Conservation (phyloP, 1,140 invertebrate genomes). For the Maniola jurtina region DNA sequence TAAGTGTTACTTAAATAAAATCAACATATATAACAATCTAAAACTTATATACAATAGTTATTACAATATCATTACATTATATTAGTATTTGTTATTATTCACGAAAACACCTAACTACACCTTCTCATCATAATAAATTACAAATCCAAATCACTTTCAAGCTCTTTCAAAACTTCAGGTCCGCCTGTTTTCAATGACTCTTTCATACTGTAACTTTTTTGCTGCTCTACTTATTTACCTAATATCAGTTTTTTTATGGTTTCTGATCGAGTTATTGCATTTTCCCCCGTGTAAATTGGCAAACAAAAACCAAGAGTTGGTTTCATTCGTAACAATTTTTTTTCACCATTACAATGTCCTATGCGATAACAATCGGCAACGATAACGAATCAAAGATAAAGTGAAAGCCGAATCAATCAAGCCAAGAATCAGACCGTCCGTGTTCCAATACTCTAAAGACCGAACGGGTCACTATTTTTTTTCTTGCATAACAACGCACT, state of each 20-base stretch:
- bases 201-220: not conserved
- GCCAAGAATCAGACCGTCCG: conserved; percentile 35
- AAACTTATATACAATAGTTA: no score
- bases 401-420: conserved; percentile 44
- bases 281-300: not conserved
- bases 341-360: conserved; percentile 1
- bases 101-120: no score
- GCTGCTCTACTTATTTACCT: not conserved
- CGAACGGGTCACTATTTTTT: conserved; percentile 40
- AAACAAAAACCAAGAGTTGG: not conserved
- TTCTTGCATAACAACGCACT: conserved; percentile 45
- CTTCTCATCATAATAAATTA: no score
- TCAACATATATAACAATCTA: no score
- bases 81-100: no score
- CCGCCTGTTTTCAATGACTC: no score
- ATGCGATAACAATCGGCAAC: conserved; percentile 5
- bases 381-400: conserved; percentile 18
- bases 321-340: not conserved
- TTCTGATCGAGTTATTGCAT: not conserved
- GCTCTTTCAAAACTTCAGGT: no score
- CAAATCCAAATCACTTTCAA: no score
- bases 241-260: not conserved
- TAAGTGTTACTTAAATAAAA: no score
- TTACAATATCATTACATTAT: no score
- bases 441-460: conserved; percentile 40